A percentile compares a stretch with the other conserved stretches of the same genome.
phyloP scores from a whole-genome alignment of 2,888 invertebrate species.

The Volucella bombylans region DNA sequence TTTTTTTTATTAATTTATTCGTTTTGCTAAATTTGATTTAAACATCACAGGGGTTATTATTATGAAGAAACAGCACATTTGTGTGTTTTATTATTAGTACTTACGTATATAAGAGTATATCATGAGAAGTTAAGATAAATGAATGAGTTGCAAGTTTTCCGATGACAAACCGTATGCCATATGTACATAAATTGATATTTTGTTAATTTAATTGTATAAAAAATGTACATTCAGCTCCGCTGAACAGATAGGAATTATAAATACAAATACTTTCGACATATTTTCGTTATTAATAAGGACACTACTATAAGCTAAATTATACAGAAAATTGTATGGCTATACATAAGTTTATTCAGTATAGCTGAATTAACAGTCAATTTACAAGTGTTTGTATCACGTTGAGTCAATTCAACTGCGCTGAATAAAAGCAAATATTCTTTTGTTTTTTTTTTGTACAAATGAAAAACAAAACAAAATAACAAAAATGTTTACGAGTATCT shows the following conservation, averaged over 20 bases:
- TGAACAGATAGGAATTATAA: conserved; percentile 53
- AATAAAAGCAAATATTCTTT: conserved; percentile 24
- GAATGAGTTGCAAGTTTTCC: conserved; percentile 38
- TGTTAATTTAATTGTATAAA: conserved; percentile 15
- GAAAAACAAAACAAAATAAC: not conserved
- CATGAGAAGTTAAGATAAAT: conserved; percentile 34
- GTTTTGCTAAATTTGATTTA: conserved; percentile 59
- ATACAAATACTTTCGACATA: conserved; percentile 43
- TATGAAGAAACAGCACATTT: conserved; percentile 61
- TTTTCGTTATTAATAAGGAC: conserved; percentile 35
- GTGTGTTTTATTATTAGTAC: conserved; percentile 40
- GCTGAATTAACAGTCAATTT: conserved; percentile 27
- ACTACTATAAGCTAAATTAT: conserved; percentile 37
- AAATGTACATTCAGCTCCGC: conserved; percentile 62
- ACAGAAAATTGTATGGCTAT: conserved; percentile 10
- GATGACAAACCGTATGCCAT: conserved; percentile 57
- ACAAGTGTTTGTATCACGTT: not conserved
- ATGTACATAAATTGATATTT: not conserved
- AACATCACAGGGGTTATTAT: conserved; percentile 70
- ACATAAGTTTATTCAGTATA: conserved; percentile 26
- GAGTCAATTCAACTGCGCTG: conserved; percentile 53
- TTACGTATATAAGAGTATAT: conserved; percentile 20
- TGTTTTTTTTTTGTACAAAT: too few species aligned
- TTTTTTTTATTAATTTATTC: conserved; percentile 8
- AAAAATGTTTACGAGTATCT: too few species aligned